phyloP scores from a whole-genome alignment of 2,113 vertebrate species.

The Isurus oxyrinchus region DNA sequence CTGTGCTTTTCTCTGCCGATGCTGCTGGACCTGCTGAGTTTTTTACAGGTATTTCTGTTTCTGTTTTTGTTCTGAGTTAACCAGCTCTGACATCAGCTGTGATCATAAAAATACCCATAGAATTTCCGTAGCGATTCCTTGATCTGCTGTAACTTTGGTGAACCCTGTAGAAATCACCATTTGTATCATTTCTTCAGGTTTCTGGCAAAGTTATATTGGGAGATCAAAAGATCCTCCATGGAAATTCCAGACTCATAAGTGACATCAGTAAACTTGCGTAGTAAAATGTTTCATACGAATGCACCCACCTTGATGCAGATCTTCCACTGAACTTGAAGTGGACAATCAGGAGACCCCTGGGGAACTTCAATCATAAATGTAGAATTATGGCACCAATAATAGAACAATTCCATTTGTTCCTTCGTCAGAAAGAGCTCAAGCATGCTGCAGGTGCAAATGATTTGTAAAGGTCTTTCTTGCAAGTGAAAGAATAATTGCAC shows the following conservation, averaged over 20 bases:
- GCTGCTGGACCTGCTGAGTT: too few species aligned
- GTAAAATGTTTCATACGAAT: not conserved
- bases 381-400: not conserved
- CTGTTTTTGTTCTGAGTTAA: too few species aligned
- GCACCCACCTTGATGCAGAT: not conserved
- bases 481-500: slow-evolving; percentile 1
- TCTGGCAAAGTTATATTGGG: not conserved
- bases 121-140: not conserved
- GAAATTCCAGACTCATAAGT: not conserved
- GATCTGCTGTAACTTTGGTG: not conserved
- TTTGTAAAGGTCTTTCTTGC: not conserved
- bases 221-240: not conserved
- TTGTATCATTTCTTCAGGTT: not conserved
- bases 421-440: not conserved
- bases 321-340: not conserved
- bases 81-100: too few species aligned
- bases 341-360: not conserved
- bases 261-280: not conserved
- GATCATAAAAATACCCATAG: not conserved
- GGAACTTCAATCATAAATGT: not conserved
- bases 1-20: too few species aligned
- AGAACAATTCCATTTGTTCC: not conserved
- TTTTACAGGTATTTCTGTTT: too few species aligned
- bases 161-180: not conserved
- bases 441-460: not conserved